Base-by-base conservation (phyloP, 2,113 vertebrate genomes). In the Bos javanicus region DNA sequence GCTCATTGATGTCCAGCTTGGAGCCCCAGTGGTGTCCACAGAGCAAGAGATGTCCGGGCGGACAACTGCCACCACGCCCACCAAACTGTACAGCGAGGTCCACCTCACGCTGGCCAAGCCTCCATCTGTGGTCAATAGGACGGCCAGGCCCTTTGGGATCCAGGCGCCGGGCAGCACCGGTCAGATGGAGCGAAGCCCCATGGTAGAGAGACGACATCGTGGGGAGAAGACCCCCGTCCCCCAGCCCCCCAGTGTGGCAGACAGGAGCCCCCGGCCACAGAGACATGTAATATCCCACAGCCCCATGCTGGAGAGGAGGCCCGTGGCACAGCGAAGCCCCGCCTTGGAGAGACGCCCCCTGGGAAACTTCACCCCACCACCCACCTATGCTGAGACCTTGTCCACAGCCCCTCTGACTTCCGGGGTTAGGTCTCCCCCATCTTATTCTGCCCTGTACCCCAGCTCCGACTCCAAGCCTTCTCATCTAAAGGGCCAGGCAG, bases 111-210 rank as follows among this genome's bases (percentile, higher is more conserved):
- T 99, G 97, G 98, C 99, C 94, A 99, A 99, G 95, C 98, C 99
- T 14, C 98, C 96, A 1, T 93, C 99, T 0, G 99, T 99, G 98
- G 98, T 99, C 93, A 99, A 99, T 98, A 98, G 99, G 97, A 99
- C 99, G 0, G 99, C 99, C 96, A 99, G 99, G 90, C 99, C 99
- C 2, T 99, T 99, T 4, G 99, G 99, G 94, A 99, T 99, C 3
- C 99, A 99, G 13, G 88, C 91, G 0, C 33, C 89, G 1, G 97
- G 93, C 13, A 56, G 71, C 60, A 60, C 74, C 23, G 28, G 83
- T 97, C 98, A 39, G 98, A 97, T 93, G 97, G 98, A 95, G 89
- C 97, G 93, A 88, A 98, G 98, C 60, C 98, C 98, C 62, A 96
- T 96, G 98, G 39, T 97, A 30, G 97, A 97, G 85, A 98, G 98